Conservation (phyloP, 37 sponge, comb jelly and placozoan species). For the Beroe forskalii region DNA sequence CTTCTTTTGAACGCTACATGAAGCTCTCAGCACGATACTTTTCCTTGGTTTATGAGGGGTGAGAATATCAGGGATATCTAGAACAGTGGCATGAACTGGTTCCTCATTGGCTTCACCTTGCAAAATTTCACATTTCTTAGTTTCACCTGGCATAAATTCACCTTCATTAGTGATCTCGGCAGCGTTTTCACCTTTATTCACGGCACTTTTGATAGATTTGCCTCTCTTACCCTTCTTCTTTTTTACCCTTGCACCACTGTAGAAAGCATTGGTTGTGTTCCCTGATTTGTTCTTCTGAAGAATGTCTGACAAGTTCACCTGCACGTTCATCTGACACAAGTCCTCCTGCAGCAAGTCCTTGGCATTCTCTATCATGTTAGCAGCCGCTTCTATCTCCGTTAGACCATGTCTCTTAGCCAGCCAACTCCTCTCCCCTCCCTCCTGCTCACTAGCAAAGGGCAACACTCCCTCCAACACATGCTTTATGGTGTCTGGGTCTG, state of each 20-base stretch:
- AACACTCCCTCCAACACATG: slow-evolving; percentile 73
- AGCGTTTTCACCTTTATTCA: neutral
- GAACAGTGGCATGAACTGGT: neutral
- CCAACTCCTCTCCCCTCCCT: slow-evolving; percentile 70
- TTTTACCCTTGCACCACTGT: neutral
- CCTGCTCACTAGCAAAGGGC: slow-evolving; percentile 77
- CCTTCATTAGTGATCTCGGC: neutral
- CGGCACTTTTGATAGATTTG: neutral
- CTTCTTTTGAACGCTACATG: neutral
- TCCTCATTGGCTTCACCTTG: neutral
- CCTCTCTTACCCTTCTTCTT: neutral
- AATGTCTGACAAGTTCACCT: slow-evolving; percentile 35
- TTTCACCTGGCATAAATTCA: neutral
- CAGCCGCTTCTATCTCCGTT: slow-evolving; percentile 79
- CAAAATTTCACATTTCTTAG: neutral
- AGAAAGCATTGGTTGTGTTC: neutral
- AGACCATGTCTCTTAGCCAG: slow-evolving; percentile 76
- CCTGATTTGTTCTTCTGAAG: neutral
- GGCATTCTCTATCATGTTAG: slow-evolving; percentile 81
- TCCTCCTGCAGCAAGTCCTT: slow-evolving; percentile 69
- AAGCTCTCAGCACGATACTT: slow-evolving; percentile 2
- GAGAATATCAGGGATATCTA: slow-evolving; percentile 35
- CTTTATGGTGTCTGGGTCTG: slow-evolving; percentile 75
- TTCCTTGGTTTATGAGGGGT: slow-evolving; percentile 32
- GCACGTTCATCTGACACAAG: neutral